Conservation (phyloP, 2,888 invertebrate genomes). For the Philopedon plagiatum region DNA sequence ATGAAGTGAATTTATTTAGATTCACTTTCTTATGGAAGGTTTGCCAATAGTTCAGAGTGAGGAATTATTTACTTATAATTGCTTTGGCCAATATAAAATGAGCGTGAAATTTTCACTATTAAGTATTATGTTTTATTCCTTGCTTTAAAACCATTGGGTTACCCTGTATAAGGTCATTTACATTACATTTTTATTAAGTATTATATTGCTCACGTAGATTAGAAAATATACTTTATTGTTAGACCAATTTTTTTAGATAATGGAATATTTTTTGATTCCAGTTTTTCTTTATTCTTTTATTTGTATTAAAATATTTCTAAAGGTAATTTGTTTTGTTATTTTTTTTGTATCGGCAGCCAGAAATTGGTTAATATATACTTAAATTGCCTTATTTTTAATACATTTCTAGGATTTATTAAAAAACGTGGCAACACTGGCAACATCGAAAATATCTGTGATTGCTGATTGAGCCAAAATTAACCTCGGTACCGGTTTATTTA, state of each 20-base stretch:
- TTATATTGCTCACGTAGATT: slow-evolving; percentile 5
- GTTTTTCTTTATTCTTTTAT: slow-evolving; percentile 1
- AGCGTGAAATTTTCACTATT: background rate
- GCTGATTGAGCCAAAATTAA: too few relatives aligned
- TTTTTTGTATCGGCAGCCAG: background rate
- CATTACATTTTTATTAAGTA: slow-evolving; percentile 1
- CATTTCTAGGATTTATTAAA: too few relatives aligned
- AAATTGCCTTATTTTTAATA: too few relatives aligned
- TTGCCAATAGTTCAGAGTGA: background rate
- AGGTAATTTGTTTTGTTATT: background rate
- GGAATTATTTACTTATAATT: background rate
- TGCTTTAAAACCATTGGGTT: too few relatives aligned
- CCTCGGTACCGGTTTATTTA: too few relatives aligned
- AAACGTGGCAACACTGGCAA: too few relatives aligned
- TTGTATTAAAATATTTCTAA: slow-evolving; percentile 9
- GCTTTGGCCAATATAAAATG: background rate
- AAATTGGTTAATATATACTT: too few relatives aligned
- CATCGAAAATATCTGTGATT: too few relatives aligned
- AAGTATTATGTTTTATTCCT: background rate
- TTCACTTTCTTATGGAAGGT: background rate
- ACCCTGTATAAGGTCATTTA: background rate
- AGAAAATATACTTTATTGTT: background rate
- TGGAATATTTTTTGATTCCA: background rate
- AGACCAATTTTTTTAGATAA: slow-evolving; percentile 1
- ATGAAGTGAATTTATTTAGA: slow-evolving; percentile 1